Conservation (phyloP, 2,797 vertebrate species). For the Characodon lateralis region DNA sequence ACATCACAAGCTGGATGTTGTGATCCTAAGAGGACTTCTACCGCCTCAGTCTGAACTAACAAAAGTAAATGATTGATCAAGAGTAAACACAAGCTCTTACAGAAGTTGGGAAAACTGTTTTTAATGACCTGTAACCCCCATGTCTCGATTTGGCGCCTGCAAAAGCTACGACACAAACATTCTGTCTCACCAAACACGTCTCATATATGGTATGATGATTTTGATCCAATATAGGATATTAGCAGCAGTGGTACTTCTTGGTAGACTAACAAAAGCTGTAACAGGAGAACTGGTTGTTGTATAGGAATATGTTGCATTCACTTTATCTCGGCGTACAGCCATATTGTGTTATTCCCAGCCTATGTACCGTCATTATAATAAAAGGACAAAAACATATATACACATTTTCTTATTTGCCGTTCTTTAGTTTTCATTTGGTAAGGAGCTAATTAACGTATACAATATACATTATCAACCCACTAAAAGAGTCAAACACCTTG, state of each 20-base stretch:
- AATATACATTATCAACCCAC: background rate
- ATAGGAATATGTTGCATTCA: background rate
- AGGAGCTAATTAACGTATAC: background rate
- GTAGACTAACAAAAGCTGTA: background rate
- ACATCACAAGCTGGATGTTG: constrained; percentile 20
- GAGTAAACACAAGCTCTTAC: constrained; percentile 70
- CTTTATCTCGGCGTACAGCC: background rate
- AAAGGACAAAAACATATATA: background rate
- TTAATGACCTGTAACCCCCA: constrained; percentile 28
- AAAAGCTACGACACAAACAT: constrained; percentile 1
- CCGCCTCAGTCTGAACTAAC: constrained; percentile 30
- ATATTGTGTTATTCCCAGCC: background rate
- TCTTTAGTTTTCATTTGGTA: background rate
- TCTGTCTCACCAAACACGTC: background rate
- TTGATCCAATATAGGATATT: background rate
- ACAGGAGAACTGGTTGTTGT: background rate
- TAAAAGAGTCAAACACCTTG: background rate
- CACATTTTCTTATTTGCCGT: background rate
- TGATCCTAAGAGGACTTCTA: constrained; percentile 23
- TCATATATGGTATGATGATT: background rate
- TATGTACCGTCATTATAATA: too few species aligned
- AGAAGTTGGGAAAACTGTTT: constrained; percentile 44
- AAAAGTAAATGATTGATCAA: constrained; percentile 79
- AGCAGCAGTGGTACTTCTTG: background rate
- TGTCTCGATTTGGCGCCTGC: background rate